Conservation (phyloP, 2,888 invertebrate species). For the Pilophorus perplexus region DNA sequence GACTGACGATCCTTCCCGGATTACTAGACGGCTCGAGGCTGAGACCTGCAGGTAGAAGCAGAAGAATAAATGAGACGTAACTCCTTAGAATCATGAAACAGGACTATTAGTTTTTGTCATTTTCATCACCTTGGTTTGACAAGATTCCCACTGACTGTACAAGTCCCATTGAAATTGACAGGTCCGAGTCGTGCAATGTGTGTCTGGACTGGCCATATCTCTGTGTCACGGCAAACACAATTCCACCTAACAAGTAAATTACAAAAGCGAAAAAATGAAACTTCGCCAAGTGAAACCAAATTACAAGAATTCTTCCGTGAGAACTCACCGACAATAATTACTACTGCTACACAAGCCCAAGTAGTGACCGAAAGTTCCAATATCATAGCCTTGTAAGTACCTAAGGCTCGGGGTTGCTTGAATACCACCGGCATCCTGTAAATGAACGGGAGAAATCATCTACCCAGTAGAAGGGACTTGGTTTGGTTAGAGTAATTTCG, state of each 20-base stretch:
- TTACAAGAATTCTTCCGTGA: no score
- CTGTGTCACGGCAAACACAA: slow-evolving; percentile 13
- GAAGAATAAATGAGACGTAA: neutral
- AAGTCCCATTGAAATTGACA: neutral
- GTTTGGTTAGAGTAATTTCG: neutral
- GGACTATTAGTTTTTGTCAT: no score
- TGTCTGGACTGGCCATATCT: no score
- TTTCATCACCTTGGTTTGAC: slow-evolving; percentile 20
- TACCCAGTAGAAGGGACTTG: no score
- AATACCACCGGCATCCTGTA: slow-evolving; percentile 17
- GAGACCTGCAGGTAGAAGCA: neutral
- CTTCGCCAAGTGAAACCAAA: no score
- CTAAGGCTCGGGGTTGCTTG: slow-evolving; percentile 24
- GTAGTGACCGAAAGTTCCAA: slow-evolving; percentile 6
- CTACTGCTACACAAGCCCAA: slow-evolving; percentile 8
- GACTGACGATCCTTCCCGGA: slow-evolving; percentile 1
- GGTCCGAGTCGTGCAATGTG: no score
- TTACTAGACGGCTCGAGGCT: neutral
- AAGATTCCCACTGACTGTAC: slow-evolving; percentile 14
- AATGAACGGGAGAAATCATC: no score
- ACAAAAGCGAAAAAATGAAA: no score
- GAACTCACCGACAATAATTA: neutral
- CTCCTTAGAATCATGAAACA: no score
- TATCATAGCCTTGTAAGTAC: slow-evolving; percentile 29
- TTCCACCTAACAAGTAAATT: no score